Evolutionary conservation across 2,888 invertebrate species (phyloP), one percentile per base, ranked within the genome.

Genomic region (Agrotis clavis): DNA sequence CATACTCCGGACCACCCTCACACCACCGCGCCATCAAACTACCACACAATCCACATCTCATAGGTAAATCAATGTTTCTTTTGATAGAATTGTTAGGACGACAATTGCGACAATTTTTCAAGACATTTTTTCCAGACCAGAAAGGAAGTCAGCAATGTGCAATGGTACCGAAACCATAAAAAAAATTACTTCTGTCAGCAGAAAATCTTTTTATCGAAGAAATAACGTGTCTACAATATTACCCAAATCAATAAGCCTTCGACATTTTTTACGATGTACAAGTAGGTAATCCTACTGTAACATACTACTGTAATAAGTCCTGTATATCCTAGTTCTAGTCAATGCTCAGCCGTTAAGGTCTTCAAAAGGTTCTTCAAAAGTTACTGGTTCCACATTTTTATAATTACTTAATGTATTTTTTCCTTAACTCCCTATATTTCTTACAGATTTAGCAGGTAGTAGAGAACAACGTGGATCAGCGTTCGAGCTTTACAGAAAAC

Each of bases 401-500:
- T 30, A 30, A 30, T 30, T 30, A 30, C 2, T 30, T 30, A 4
- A 30, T 30, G 2, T 30, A 30, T 30, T 30, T 30, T 45, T 30
- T 18, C 18, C 16, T n/a, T 14, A 18, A 18, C 16, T 54, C 19
- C 13, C 1, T 16, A 3, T 16, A 35, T 64, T 57, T 25, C 18
- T 82, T 71, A 1, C 90, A 93, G 97, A 97, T 92, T 96, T 99
- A 90, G 98, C 98, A 67, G 98, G 99, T 63, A 98, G 98, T 88
- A 97, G 98, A 87, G 99, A 99, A 91, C 99, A 99, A 90, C 97
- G 99, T 68, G 99, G 99, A 45, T 99, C 99, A 80, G 99, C 99
- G n/a, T 99, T 99, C 92, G 99, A 99, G 94, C 96, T 99, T 78
- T 99, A 99, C 92, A 97, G 99, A 83, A 99, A 99, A 94, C 99